A percentile compares a stretch with the other conserved stretches of the same genome.
Conservation (phyloP, 2,113 vertebrate species). For the Zosterops hypoxanthus region DNA sequence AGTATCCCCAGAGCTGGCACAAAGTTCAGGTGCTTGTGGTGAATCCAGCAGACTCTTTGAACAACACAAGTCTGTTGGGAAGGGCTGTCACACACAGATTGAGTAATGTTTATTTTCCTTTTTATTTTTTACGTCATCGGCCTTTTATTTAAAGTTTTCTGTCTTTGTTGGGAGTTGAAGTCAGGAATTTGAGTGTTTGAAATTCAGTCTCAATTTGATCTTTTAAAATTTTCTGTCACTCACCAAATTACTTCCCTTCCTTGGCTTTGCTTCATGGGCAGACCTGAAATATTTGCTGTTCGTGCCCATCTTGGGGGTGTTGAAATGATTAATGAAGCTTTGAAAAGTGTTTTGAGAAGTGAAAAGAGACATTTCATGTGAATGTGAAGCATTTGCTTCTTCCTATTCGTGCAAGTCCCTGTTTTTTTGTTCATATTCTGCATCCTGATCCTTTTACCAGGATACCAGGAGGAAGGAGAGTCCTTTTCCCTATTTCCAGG, state of each 20-base stretch:
- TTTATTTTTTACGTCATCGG: background rate
- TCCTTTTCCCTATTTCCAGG: background rate
- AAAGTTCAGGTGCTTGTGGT: background rate
- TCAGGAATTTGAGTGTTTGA: background rate
- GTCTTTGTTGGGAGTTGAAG: background rate
- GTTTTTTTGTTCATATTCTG: background rate
- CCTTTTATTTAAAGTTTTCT: background rate
- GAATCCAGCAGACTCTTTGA: background rate
- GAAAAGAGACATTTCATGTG: background rate
- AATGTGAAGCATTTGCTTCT: background rate
- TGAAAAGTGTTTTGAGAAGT: background rate
- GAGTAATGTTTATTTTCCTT: background rate
- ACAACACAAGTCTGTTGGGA: background rate
- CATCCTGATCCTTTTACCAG: background rate
- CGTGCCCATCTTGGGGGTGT: background rate
- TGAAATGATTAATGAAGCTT: background rate
- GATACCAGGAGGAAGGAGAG: background rate
- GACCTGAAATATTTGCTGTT: background rate
- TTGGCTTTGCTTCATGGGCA: background rate
- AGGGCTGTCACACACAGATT: background rate
- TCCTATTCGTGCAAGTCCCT: fast-evolving
- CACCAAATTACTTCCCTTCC: background rate
- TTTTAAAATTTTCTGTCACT: background rate
- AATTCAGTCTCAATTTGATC: background rate
- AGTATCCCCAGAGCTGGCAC: background rate